A percentile compares a stretch with the other conserved stretches of the same genome.
Evolutionary conservation across 30 jellyfish, hydroid and myxozoan genomes (phyloP).

Genomic region (Hydractinia symbiolongicarpus): DNA sequence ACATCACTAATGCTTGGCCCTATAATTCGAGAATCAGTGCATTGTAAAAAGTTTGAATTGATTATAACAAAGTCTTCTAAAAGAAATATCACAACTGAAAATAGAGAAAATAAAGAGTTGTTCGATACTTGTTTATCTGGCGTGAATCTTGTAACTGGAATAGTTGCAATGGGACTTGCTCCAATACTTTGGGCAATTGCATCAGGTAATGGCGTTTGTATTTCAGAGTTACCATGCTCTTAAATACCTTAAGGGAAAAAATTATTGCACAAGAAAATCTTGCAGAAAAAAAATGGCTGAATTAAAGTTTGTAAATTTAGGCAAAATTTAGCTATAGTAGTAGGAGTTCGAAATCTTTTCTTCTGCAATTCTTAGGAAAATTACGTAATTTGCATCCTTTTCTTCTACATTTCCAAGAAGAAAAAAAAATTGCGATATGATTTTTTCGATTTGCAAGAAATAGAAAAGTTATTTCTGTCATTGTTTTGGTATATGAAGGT

Average conservation of each 20-base stretch:
- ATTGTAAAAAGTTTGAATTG: not conserved
- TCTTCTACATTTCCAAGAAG: too few relatives aligned
- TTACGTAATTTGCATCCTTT: too few relatives aligned
- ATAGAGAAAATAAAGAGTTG: not conserved
- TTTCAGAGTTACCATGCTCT: not conserved
- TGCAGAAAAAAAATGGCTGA: not conserved
- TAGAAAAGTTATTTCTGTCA: too few relatives aligned
- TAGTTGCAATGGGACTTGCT: conserved; percentile 39
- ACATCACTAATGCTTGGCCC: conserved; percentile 39
- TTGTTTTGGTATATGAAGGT: too few relatives aligned
- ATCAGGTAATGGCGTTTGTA: conserved; percentile 33
- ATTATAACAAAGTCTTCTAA: conserved; percentile 16
- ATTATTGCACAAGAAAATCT: too few relatives aligned
- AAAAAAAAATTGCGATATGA: too few relatives aligned
- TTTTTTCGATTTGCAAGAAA: too few relatives aligned
- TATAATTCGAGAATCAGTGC: conserved; percentile 39
- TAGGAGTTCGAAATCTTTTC: too few relatives aligned
- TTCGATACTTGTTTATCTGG: conserved; percentile 44
- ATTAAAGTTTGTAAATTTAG: not conserved
- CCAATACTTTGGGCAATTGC: conserved; percentile 59
- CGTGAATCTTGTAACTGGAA: conserved; percentile 29
- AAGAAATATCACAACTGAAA: conserved; percentile 10
- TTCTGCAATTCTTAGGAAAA: too few relatives aligned
- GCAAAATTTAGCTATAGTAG: too few relatives aligned
- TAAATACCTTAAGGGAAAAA: too few relatives aligned